Evolutionary conservation across 1,140 invertebrate species (phyloP).

Genomic region (Belonocnema kinseyi): DNA sequence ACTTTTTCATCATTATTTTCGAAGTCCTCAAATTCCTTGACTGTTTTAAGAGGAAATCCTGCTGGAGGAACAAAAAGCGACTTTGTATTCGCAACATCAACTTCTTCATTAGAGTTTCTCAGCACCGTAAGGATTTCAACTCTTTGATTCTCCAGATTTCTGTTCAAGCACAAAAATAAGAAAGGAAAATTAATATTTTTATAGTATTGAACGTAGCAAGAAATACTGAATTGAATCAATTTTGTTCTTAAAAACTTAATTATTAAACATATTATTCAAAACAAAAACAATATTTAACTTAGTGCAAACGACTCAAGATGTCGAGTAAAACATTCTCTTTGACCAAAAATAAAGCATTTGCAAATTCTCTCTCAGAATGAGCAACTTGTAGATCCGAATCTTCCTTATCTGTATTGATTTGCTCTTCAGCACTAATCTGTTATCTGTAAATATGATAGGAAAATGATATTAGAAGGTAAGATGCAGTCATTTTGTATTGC

Average conservation of each 20-base stretch:
- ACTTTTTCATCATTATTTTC: conserved; percentile 10
- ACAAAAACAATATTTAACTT: neutral
- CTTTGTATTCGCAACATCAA: neutral
- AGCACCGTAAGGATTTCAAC: neutral
- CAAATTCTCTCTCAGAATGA: too few relatives aligned
- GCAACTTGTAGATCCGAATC: too few relatives aligned
- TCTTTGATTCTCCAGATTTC: neutral
- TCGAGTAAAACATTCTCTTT: too few relatives aligned
- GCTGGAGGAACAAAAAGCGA: neutral
- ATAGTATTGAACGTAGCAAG: too few relatives aligned
- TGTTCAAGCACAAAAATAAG: neutral
- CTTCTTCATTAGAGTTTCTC: neutral
- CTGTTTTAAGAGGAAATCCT: neutral
- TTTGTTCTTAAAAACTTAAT: too few relatives aligned
- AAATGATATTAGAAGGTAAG: too few relatives aligned
- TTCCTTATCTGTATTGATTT: too few relatives aligned
- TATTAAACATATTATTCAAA: neutral
- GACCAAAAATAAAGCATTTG: too few relatives aligned
- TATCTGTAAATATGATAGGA: too few relatives aligned
- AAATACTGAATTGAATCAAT: too few relatives aligned
- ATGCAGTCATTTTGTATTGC: too few relatives aligned
- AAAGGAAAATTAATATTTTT: neutral
- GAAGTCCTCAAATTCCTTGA: neutral
- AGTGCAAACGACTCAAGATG: neutral
- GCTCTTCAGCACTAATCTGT: too few relatives aligned